phyloP scores from a whole-genome alignment of 1,140 invertebrate species.

The Philotrypesis tridentata region DNA sequence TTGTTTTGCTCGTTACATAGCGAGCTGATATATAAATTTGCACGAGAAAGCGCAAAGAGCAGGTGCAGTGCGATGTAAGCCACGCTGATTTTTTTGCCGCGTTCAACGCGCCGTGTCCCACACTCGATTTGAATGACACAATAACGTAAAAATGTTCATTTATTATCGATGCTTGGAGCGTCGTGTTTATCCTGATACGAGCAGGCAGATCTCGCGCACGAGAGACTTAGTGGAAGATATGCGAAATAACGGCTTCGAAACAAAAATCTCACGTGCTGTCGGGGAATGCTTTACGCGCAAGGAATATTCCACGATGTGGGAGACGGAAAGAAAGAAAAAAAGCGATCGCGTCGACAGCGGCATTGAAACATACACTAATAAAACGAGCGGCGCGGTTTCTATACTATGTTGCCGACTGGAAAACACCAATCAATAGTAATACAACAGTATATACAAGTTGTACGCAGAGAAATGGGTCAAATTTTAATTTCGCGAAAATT shows the following conservation, averaged over 20 bases:
- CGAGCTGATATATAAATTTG: not conserved
- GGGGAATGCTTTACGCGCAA: not conserved
- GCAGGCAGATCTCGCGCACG: too few relatives aligned
- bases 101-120: too few relatives aligned
- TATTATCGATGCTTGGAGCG: too few relatives aligned
- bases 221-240: too few relatives aligned
- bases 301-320: slow-evolving; percentile 18
- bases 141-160: too few relatives aligned
- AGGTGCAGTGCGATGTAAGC: not conserved
- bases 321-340: not conserved
- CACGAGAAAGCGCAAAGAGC: not conserved
- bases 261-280: slow-evolving; percentile 11
- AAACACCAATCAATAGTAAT: not conserved
- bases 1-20: slow-evolving; percentile 35
- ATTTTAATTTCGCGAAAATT: not conserved
- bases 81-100: not conserved
- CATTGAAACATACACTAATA: not conserved
- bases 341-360: too few relatives aligned
- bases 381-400: not conserved
- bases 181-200: too few relatives aligned
- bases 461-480: slow-evolving; percentile 1
- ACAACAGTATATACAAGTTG: too few relatives aligned
- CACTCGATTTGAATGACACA: too few relatives aligned
- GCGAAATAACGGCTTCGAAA: too few relatives aligned
- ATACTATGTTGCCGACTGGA: not conserved